Conservation (phyloP, 23 tunicate genomes). For the Botrylloides violaceus region DNA sequence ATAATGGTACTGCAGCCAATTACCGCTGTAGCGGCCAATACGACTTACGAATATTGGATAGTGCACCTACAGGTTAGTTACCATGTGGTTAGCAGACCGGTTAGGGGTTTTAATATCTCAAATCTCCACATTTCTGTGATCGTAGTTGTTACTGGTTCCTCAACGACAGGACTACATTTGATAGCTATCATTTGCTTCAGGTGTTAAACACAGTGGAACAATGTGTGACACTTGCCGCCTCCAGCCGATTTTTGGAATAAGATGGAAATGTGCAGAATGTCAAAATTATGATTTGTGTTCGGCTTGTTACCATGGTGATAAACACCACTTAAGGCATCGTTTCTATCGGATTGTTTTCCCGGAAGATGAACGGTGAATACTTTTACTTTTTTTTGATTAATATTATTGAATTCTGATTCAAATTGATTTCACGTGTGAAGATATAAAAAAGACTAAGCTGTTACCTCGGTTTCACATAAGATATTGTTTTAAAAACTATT, state of each 20-base stretch:
- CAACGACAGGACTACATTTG: too few species aligned
- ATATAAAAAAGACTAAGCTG: too few species aligned
- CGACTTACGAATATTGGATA: slow-evolving; percentile 83
- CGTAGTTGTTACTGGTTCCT: not conserved
- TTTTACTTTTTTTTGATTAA: slow-evolving; percentile 7
- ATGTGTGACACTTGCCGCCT: slow-evolving; percentile 99
- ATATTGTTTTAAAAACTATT: too few species aligned
- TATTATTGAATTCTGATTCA: not conserved
- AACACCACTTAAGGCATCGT: slow-evolving; percentile 85
- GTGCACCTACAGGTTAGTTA: slow-evolving; percentile 85
- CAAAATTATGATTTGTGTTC: slow-evolving; percentile 97
- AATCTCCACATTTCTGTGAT: too few species aligned
- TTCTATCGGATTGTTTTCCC: slow-evolving; percentile 85
- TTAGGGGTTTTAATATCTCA: too few species aligned
- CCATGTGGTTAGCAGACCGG: too few species aligned
- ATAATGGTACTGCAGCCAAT: slow-evolving; percentile 98
- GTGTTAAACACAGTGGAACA: slow-evolving; percentile 85
- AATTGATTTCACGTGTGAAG: not conserved
- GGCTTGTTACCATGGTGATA: slow-evolving; percentile 98
- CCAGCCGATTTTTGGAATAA: slow-evolving; percentile 96
- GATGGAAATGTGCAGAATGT: slow-evolving; percentile 99
- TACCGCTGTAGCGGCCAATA: slow-evolving; percentile 94
- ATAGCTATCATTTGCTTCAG: too few species aligned
- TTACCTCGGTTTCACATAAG: too few species aligned
- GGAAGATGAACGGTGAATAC: slow-evolving; percentile 73